Percentiles rank a stretch among this genome's conserved stretches.
Evolutionary conservation across 2,113 vertebrate genomes (phyloP).

Genomic region (Tauraco erythrolophus): DNA sequence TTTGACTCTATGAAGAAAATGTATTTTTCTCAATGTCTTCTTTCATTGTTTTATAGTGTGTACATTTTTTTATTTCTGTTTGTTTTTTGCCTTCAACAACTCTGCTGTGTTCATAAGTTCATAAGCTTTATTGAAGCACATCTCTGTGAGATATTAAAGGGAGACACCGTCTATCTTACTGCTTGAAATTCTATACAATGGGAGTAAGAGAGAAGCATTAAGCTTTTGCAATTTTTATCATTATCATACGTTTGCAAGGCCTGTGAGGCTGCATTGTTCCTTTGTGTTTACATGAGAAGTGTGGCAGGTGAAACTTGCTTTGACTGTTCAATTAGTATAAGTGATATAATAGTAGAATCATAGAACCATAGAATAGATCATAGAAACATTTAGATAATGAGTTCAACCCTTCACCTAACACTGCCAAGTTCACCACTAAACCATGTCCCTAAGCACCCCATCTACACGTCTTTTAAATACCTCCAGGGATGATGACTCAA

Average conservation of each 20-base stretch:
- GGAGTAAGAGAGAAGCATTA: background rate
- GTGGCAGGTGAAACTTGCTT: background rate
- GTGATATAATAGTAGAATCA: background rate
- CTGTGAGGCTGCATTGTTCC: background rate
- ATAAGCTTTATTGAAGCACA: background rate
- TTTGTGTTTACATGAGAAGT: background rate
- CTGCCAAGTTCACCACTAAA: background rate
- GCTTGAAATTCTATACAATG: background rate
- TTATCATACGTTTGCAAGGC: background rate
- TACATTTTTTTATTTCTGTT: background rate
- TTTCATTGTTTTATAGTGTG: background rate
- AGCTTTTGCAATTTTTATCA: background rate
- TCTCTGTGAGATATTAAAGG: background rate
- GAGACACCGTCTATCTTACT: background rate
- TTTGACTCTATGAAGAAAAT: background rate
- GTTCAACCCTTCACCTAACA: background rate
- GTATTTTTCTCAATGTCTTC: background rate
- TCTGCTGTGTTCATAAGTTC: background rate
- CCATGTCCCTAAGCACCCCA: background rate
- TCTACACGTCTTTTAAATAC: background rate
- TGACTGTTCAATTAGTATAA: background rate
- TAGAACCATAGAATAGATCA: background rate
- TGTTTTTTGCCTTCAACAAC: background rate
- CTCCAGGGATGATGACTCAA: background rate
- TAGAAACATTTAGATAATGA: background rate